phyloP scores from a whole-genome alignment of 2,113 vertebrate species.

The Bubo bubo region DNA sequence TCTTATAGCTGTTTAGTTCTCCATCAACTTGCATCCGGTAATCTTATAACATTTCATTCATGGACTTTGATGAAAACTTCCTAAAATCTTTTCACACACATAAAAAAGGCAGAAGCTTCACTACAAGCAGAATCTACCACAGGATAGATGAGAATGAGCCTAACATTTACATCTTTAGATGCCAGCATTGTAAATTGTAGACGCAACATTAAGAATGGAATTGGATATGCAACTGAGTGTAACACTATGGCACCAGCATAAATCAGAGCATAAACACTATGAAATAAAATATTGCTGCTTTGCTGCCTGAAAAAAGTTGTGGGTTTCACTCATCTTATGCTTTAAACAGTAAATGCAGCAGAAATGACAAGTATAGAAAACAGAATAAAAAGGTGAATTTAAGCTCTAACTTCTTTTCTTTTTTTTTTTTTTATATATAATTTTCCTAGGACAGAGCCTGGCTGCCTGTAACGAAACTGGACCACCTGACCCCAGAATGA shows the following conservation, averaged over 20 bases:
- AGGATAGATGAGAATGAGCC: neutral
- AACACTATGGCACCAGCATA: neutral
- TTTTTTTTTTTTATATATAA: neutral
- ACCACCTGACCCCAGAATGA: neutral
- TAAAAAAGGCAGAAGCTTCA: neutral
- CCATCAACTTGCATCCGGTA: neutral
- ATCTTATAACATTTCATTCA: neutral
- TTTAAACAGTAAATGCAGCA: neutral
- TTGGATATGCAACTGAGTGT: constrained; percentile 1
- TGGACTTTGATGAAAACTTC: neutral
- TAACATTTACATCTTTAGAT: neutral
- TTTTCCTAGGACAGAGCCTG: neutral
- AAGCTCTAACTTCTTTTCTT: neutral
- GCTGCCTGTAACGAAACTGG: neutral
- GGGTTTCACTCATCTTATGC: neutral
- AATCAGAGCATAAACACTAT: constrained; percentile 19
- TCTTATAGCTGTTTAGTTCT: neutral
- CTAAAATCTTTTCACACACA: neutral
- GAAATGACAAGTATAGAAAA: neutral
- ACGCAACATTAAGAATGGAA: neutral
- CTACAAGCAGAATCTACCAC: neutral
- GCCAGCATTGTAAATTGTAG: neutral
- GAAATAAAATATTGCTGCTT: constrained; percentile 10
- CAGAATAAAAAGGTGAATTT: neutral
- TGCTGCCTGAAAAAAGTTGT: neutral